Evolutionary conservation across 2,888 invertebrate species (phyloP).

Genomic region (Carcina quercana): DNA sequence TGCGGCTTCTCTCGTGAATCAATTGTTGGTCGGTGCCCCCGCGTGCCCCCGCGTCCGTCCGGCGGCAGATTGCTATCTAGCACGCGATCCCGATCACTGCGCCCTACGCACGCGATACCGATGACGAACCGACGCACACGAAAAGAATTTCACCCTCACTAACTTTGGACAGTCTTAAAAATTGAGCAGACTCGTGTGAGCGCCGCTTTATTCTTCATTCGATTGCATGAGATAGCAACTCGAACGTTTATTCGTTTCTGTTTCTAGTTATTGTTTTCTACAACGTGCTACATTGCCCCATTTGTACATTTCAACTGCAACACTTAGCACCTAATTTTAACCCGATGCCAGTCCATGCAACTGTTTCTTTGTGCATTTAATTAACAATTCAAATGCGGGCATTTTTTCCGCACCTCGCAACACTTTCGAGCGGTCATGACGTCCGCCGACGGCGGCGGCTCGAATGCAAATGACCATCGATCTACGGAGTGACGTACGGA

Average conservation of each 20-base stretch:
- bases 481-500: slow-evolving; percentile 60
- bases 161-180: slow-evolving; percentile 1
- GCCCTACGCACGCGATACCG: slow-evolving; percentile 57
- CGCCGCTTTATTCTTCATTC: slow-evolving; percentile 1
- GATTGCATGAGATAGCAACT: not conserved
- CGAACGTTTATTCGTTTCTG: not conserved
- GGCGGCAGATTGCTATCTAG: slow-evolving; percentile 56
- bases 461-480: slow-evolving; percentile 71
- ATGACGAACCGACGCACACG: too few species aligned
- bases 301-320: slow-evolving; percentile 45
- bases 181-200: slow-evolving; percentile 4
- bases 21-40: slow-evolving; percentile 60
- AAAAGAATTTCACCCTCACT: slow-evolving; percentile 4
- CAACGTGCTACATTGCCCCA: slow-evolving; percentile 15
- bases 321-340: slow-evolving; percentile 57
- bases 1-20: slow-evolving; percentile 43
- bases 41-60: too few species aligned
- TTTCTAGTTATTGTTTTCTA: not conserved
- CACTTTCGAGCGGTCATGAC: slow-evolving; percentile 67
- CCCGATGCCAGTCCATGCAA: slow-evolving; percentile 55
- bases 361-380: slow-evolving; percentile 61
- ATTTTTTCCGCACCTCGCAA: slow-evolving; percentile 59
- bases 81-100: slow-evolving; percentile 66
- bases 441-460: slow-evolving; percentile 57
- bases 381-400: slow-evolving; percentile 67